Percentiles rank a stretch among this genome's conserved stretches.
phyloP scores from a whole-genome alignment of 1,140 invertebrate species.

The Drosophila mauritiana region DNA sequence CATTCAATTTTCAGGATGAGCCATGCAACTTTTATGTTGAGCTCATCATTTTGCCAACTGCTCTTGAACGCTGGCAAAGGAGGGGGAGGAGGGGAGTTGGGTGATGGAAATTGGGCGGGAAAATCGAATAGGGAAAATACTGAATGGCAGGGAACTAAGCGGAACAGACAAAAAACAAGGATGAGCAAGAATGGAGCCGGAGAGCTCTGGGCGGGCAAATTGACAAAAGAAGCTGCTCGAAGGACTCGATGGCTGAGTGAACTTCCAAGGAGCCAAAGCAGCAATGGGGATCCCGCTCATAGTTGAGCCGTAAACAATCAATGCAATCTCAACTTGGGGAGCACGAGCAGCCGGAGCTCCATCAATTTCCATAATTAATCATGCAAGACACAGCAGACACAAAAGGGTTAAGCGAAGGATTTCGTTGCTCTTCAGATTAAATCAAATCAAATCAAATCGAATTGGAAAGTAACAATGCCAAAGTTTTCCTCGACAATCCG shows the following conservation, averaged over 20 bases:
- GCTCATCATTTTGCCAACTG: constrained; percentile 58
- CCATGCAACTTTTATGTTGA: constrained; percentile 62
- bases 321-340: constrained; percentile 23
- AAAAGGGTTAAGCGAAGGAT: constrained; percentile 35
- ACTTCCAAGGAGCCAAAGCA: not conserved
- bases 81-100: too few relatives aligned
- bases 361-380: constrained; percentile 52
- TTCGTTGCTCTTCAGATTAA: constrained; percentile 16
- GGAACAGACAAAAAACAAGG: constrained; percentile 17
- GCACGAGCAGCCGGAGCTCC: not conserved
- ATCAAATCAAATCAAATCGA: constrained; percentile 33
- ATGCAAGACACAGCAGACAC: constrained; percentile 40
- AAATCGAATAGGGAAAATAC: constrained; percentile 3
- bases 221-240: constrained; percentile 46
- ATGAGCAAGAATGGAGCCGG: constrained; percentile 1
- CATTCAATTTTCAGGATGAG: constrained; percentile 58
- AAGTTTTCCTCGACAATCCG: not conserved
- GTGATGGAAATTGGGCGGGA: not conserved
- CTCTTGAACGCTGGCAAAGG: not conserved
- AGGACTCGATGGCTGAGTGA: constrained; percentile 39
- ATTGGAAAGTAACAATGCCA: constrained; percentile 21
- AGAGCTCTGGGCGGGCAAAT: constrained; percentile 21
- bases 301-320: constrained; percentile 46
- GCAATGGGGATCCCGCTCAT: constrained; percentile 3
- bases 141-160: not conserved